Percentiles rank a stretch among this genome's conserved stretches.
phyloP scores from a whole-genome alignment of 2,113 vertebrate genomes.

The Pungitius pungitius region DNA sequence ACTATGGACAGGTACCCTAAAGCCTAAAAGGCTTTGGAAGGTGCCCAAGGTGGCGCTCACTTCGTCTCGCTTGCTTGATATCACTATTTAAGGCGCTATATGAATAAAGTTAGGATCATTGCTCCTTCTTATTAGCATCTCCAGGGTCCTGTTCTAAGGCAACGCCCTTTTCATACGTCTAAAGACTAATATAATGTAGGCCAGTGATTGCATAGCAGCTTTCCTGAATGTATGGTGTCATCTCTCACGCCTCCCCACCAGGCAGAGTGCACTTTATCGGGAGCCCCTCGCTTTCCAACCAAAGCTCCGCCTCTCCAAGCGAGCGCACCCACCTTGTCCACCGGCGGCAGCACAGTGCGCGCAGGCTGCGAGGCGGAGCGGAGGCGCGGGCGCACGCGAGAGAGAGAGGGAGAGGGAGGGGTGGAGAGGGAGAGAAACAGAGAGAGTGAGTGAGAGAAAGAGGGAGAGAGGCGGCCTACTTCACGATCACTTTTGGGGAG shows the following conservation, averaged over 20 bases:
- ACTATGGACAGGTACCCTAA: too few species aligned
- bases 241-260: constrained; percentile 38
- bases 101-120: too few species aligned
- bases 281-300: constrained; percentile 71
- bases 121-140: neutral
- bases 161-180: neutral
- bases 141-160: neutral
- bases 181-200: neutral
- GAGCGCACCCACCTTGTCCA: constrained; percentile 68
- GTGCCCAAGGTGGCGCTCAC: too few species aligned
- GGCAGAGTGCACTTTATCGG: constrained; percentile 66
- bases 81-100: too few species aligned
- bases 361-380: constrained; percentile 26
- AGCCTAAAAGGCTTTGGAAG: too few species aligned
- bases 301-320: constrained; percentile 75
- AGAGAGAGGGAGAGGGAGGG: neutral
- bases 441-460: constrained; percentile 2
- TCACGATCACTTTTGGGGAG: constrained; percentile 49
- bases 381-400: neutral
- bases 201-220: neutral
- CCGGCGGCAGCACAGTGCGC: constrained; percentile 54
- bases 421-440: constrained; percentile 2
- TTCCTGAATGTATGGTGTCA: constrained; percentile 25
- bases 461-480: constrained; percentile 29
- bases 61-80: too few species aligned